Conservation (phyloP, 2,888 invertebrate genomes). For the Helobdella robusta region DNA sequence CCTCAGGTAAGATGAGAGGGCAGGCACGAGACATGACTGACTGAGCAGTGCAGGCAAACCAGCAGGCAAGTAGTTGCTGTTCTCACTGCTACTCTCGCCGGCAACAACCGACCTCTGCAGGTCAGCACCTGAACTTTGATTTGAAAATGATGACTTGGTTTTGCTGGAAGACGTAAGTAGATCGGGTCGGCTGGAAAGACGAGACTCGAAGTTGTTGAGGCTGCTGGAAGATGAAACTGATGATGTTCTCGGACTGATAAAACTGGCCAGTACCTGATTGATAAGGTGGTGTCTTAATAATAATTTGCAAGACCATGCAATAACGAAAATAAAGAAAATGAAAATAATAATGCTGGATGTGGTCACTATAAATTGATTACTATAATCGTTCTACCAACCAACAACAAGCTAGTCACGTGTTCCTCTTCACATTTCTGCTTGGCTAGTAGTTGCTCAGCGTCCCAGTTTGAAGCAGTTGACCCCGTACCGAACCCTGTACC, state of each 20-base stretch:
- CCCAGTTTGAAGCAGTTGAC: slow-evolving; percentile 88
- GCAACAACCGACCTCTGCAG: slow-evolving; percentile 36
- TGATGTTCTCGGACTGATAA: slow-evolving; percentile 62
- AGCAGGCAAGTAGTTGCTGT: slow-evolving; percentile 46
- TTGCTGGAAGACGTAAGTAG: too few relatives aligned
- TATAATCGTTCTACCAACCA: slow-evolving; percentile 36
- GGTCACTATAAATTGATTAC: too few relatives aligned
- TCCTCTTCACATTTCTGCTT: slow-evolving; percentile 84
- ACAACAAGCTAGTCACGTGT: slow-evolving; percentile 73
- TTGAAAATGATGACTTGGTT: too few relatives aligned
- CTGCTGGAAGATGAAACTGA: neutral
- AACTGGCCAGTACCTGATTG: slow-evolving; percentile 65
- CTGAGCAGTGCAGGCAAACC: slow-evolving; percentile 68
- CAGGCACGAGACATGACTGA: slow-evolving; percentile 71
- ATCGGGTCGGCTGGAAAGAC: too few relatives aligned
- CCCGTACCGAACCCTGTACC: slow-evolving; percentile 94
- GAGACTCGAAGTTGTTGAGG: neutral
- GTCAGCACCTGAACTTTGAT: too few relatives aligned
- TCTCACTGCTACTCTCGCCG: slow-evolving; percentile 40
- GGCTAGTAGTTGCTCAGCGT: slow-evolving; percentile 83
- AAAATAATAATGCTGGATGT: too few relatives aligned
- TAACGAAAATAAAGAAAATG: too few relatives aligned
- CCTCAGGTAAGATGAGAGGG: slow-evolving; percentile 46
- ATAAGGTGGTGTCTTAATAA: too few relatives aligned
- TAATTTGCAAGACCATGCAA: too few relatives aligned